Evolutionary conservation across 2,888 invertebrate species (phyloP), one percentile per base, ranked within the genome.

Genomic region (Xestia xanthographa): DNA sequence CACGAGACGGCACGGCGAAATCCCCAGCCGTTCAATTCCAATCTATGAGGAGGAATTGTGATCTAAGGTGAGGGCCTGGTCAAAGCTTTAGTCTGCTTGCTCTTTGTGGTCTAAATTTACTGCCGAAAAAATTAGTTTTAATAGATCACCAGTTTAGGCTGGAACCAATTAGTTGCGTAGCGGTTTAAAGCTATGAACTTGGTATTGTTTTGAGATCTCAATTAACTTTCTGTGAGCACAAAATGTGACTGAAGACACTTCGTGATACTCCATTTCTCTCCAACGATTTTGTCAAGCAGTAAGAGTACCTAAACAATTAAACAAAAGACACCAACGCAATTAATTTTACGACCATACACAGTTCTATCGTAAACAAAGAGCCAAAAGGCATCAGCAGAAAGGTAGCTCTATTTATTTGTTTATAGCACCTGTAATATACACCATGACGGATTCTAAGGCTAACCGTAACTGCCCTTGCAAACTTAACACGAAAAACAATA

Each of bases 341-440:
- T 70, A 72, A 20, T 74, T 88, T 84, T 88, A 82, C 50, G 72
- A 82, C 72, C 53, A 53, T 63, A 75, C 22, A 70, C 80, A 62
- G 73, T 63, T 56, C 56, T 69, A 53, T 74, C 41, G 53, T 38
- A 58, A 58, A 82, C 80, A 77, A 88, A 81, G 77, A 75, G 56
- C 66, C 45, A 66, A 75, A 69, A 67, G 79, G 77, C 66, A 79
- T 77, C 80, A 66, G 78, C 82, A 74, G 79, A 71, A 65, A 86
- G 87, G 87, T 86, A 87, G 75, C 86, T 73, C 20, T 86, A 68
- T 88, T 86, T 88, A 75, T 90, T 89, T 89, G 85, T 91, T 89
- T 90, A 89, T 88, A 88, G 79, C 87, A 90, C 88, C 88, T 89
- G 88, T 83, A 85, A 86, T 90, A 82, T 82, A 82, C 78, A 78